Conservation (phyloP, 2,113 vertebrate species). For the Solea senegalensis region DNA sequence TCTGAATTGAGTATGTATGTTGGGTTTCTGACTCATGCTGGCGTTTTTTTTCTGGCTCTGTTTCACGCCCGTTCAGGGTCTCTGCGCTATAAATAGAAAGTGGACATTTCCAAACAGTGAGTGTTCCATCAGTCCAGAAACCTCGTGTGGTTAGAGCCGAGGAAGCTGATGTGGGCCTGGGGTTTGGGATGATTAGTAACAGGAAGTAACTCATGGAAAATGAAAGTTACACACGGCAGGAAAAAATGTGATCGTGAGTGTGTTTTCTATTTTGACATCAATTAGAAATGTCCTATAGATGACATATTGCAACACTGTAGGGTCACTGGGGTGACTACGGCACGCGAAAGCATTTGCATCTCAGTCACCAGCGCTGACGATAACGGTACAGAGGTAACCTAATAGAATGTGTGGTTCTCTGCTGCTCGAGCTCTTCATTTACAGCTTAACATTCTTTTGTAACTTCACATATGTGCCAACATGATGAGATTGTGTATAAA, state of each 20-base stretch:
- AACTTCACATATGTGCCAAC: no score
- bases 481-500: no score
- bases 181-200: slow-evolving; percentile 23
- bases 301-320: background rate
- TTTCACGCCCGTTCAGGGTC: background rate
- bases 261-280: background rate
- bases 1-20: no score
- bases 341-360: no score
- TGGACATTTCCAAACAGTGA: slow-evolving; percentile 2
- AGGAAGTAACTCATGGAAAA: slow-evolving; percentile 43
- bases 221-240: background rate
- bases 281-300: background rate
- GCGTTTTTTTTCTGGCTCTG: no score
- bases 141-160: background rate
- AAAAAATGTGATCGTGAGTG: background rate
- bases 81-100: background rate
- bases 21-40: background rate
- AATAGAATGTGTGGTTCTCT: no score
- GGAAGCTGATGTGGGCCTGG: slow-evolving; percentile 9
- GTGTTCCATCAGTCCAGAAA: background rate
- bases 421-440: no score
- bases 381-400: no score
- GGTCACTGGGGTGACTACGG: no score
- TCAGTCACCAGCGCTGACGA: no score
- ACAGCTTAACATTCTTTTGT: no score